These are phyloP conservation scores for Coptodon bakossiorum DNA, from an alignment of 2,113 vertebrate species.

Conservation along the genomic window DNA sequence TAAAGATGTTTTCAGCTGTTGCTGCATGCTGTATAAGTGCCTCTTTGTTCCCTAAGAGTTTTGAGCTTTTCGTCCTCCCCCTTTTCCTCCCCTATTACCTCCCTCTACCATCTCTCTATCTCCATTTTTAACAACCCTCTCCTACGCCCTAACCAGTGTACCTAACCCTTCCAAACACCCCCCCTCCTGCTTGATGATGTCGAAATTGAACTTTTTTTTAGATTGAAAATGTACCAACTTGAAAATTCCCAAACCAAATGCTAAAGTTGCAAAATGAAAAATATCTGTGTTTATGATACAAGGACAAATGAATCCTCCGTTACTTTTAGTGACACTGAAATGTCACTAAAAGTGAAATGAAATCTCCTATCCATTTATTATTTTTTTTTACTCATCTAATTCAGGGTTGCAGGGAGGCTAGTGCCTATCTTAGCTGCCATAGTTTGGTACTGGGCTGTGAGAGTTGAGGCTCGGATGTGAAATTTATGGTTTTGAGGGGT, in stretches of 20 bases:
- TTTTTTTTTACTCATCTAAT: neutral
- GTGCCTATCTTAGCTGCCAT: neutral
- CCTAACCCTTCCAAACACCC: neutral
- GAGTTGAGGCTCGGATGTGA: neutral
- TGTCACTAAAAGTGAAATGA: neutral
- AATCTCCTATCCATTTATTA: accelerated
- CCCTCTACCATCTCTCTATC: slow-evolving; percentile 14
- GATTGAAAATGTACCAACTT: neutral
- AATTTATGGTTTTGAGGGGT: neutral
- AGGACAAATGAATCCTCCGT: neutral
- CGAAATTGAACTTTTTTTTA: neutral
- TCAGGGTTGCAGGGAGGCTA: neutral
- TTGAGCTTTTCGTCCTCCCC: slow-evolving; percentile 14
- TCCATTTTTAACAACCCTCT: neutral
- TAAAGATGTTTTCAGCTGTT: slow-evolving; percentile 76
- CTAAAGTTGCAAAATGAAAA: neutral
- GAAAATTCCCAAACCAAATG: neutral
- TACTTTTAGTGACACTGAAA: neutral
- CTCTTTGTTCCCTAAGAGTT: slow-evolving; percentile 66
- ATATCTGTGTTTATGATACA: neutral
- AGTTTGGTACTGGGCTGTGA: neutral
- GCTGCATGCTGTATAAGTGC: slow-evolving; percentile 63
- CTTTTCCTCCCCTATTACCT: neutral
- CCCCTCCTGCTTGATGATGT: neutral
- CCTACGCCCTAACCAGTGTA: neutral